These are phyloP conservation scores for Pristionchus fissidentatus DNA, from an alignment of 2,888 invertebrate species.

Conservation along the genomic window DNA sequence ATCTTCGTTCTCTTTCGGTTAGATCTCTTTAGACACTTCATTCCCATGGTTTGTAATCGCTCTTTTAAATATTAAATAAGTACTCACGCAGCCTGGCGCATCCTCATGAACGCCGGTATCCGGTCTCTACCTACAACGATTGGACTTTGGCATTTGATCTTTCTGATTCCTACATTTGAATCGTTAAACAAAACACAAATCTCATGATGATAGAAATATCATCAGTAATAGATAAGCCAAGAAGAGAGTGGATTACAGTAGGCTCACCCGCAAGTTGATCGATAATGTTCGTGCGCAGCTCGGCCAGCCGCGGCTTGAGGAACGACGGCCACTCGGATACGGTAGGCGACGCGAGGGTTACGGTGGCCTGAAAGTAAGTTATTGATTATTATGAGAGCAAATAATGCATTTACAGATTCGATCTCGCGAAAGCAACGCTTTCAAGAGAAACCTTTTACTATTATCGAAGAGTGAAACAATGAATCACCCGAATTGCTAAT, in stretches of 20 bases:
- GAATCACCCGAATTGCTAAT: too few species aligned
- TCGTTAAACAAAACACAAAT: neutral
- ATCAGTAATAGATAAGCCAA: neutral
- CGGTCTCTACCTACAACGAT: slow-evolving; percentile 21
- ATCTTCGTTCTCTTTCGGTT: too few species aligned
- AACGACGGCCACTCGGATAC: slow-evolving; percentile 41
- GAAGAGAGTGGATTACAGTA: too few species aligned
- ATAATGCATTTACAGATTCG: too few species aligned
- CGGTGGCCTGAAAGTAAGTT: slow-evolving; percentile 12
- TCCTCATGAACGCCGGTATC: slow-evolving; percentile 46
- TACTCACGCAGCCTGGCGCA: slow-evolving; percentile 43
- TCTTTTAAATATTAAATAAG: neutral
- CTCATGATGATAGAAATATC: neutral
- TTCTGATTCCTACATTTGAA: neutral
- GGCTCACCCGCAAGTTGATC: slow-evolving; percentile 16
- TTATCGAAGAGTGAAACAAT: too few species aligned
- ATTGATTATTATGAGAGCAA: too few species aligned
- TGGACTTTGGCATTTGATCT: slow-evolving; percentile 10
- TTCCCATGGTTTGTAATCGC: too few species aligned
- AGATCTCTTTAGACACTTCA: too few species aligned
- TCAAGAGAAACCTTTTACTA: too few species aligned
- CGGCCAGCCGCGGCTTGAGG: slow-evolving; percentile 33
- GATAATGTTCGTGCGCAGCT: slow-evolving; percentile 35
- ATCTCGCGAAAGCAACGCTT: too few species aligned
- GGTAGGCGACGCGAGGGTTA: neutral